These are phyloP conservation scores for Dicerorhinus sumatrensis DNA, from an alignment of 2,113 vertebrate species.

Conservation along the genomic window DNA sequence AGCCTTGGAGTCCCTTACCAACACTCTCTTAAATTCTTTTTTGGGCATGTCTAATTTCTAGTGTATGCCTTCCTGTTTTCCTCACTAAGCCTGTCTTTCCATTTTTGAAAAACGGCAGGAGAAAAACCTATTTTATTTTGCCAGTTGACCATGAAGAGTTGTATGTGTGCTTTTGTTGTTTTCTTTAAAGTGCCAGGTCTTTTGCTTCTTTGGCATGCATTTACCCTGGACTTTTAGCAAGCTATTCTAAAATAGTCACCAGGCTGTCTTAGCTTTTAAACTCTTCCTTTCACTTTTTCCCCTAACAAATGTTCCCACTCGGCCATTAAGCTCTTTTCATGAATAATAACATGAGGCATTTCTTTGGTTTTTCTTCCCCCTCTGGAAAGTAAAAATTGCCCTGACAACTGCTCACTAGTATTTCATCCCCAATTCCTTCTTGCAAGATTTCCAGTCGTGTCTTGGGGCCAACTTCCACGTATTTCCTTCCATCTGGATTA, in stretches of 20 bases:
- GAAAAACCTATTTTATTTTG: conserved; percentile 81
- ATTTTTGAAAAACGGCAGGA: conserved; percentile 81
- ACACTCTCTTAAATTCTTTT: conserved; percentile 74
- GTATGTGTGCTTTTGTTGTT: conserved; percentile 79
- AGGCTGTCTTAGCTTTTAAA: conserved; percentile 81
- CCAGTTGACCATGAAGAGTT: conserved; percentile 82
- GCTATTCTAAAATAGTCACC: conserved; percentile 76
- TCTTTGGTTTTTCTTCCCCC: conserved; percentile 67
- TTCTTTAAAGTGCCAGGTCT: conserved; percentile 74
- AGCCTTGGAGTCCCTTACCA: conserved; percentile 65
- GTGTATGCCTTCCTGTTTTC: conserved; percentile 80
- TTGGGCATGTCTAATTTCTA: conserved; percentile 81
- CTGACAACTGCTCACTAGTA: conserved; percentile 63
- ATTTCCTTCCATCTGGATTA: conserved; percentile 9
- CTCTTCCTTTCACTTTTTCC: conserved; percentile 74
- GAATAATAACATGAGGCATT: conserved; percentile 77
- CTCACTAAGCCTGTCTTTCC: conserved; percentile 77
- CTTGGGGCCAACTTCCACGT: background rate
- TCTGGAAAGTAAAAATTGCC: conserved; percentile 70
- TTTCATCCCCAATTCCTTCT: conserved; percentile 16
- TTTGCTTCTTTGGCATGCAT: conserved; percentile 75
- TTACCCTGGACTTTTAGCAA: conserved; percentile 71
- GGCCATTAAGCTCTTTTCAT: conserved; percentile 74
- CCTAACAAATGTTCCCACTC: conserved; percentile 78
- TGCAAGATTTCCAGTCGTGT: background rate